Evolutionary conservation across 2,888 invertebrate genomes (phyloP).

Genomic region (Doris montereyensis): DNA sequence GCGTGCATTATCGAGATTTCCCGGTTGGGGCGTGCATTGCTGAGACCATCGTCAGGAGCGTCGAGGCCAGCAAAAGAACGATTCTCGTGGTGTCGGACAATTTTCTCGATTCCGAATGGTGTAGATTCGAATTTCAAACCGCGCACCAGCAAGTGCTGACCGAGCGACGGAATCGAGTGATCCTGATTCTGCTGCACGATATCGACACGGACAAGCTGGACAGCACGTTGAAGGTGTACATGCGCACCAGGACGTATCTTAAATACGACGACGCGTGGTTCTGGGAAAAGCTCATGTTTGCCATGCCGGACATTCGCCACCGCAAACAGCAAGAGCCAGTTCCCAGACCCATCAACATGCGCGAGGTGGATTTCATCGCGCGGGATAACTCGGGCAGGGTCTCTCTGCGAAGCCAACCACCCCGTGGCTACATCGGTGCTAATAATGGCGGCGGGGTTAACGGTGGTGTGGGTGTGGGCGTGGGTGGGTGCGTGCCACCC

Average conservation of each 20-base stretch:
- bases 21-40: slow-evolving; percentile 76
- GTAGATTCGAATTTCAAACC: slow-evolving; percentile 89
- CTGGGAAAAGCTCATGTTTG: slow-evolving; percentile 93
- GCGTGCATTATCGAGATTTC: slow-evolving; percentile 61
- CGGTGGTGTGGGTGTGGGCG: neutral
- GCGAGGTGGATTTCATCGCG: slow-evolving; percentile 33
- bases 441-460: slow-evolving; percentile 1
- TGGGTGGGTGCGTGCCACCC: no score
- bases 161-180: slow-evolving; percentile 83
- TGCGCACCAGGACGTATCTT: slow-evolving; percentile 88
- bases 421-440: neutral
- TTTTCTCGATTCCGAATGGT: slow-evolving; percentile 93
- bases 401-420: neutral
- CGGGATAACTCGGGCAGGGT: neutral
- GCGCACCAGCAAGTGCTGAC: slow-evolving; percentile 85
- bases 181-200: slow-evolving; percentile 87
- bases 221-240: slow-evolving; percentile 87
- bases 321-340: neutral
- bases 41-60: slow-evolving; percentile 89
- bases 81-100: slow-evolving; percentile 91
- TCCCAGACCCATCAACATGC: neutral
- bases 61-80: slow-evolving; percentile 87
- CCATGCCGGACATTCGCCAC: slow-evolving; percentile 77
- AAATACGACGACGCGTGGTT: slow-evolving; percentile 92
- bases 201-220: slow-evolving; percentile 87